These are phyloP conservation scores for Papilio elwesi DNA, from an alignment of 2,888 invertebrate species.

Conservation along the genomic window DNA sequence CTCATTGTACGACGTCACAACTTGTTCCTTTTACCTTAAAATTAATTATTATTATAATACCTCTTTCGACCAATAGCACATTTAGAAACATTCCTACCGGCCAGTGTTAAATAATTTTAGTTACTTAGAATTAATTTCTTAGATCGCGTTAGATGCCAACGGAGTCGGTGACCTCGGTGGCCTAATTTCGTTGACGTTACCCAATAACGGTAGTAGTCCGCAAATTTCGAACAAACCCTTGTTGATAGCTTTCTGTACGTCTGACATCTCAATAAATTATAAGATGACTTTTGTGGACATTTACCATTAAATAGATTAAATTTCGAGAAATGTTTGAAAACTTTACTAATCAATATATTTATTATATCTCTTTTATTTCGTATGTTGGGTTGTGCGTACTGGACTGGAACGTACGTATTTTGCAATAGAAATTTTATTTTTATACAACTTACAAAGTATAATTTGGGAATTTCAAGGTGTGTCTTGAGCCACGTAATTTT, in stretches of 20 bases:
- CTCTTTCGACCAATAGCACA: not conserved
- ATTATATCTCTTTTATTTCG: too few relatives aligned
- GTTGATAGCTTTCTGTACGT: conserved; percentile 38
- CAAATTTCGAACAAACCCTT: conserved; percentile 44
- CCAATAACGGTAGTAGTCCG: conserved; percentile 53
- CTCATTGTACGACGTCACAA: conserved; percentile 58
- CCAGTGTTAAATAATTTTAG: conserved; percentile 28
- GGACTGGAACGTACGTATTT: too few relatives aligned
- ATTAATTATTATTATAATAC: conserved; percentile 39
- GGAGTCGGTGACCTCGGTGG: conserved; percentile 19
- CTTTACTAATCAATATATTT: not conserved
- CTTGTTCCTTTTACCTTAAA: conserved; percentile 39
- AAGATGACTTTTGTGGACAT: not conserved
- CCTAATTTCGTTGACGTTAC: conserved; percentile 41
- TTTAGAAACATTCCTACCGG: not conserved
- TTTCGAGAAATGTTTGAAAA: not conserved
- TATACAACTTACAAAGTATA: too few relatives aligned
- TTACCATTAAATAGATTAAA: not conserved
- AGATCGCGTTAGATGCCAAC: not conserved
- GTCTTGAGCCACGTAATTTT: too few relatives aligned
- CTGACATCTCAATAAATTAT: conserved; percentile 13
- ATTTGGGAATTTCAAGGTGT: too few relatives aligned
- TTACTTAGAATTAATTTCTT: conserved; percentile 33
- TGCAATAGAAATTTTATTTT: too few relatives aligned
- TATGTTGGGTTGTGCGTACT: too few relatives aligned